phyloP scores from a whole-genome alignment of 2,888 invertebrate genomes.

The Dasysyrphus tricinctus region DNA sequence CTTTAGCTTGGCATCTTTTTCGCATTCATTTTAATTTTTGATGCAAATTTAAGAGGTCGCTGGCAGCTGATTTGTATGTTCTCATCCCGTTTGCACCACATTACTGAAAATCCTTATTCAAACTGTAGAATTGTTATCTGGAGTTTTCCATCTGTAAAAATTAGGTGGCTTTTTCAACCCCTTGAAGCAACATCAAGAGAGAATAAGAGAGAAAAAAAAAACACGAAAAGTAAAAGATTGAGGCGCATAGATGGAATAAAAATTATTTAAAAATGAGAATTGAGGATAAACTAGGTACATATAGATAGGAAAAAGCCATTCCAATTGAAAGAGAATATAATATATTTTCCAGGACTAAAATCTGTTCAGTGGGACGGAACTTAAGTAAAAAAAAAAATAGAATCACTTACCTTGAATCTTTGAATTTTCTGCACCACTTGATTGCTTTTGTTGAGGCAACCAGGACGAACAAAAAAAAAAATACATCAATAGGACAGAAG shows the following conservation, averaged over 20 bases:
- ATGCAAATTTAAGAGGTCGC: conserved; percentile 55
- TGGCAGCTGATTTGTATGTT: not conserved
- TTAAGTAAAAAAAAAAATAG: conserved; percentile 3
- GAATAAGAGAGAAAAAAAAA: not conserved
- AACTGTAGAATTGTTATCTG: conserved; percentile 40
- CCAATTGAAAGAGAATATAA: conserved; percentile 13
- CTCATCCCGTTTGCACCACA: not conserved
- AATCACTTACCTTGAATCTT: conserved; percentile 59
- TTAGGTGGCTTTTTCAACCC: conserved; percentile 9
- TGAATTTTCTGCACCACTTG: conserved; percentile 72
- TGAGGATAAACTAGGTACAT: conserved; percentile 22
- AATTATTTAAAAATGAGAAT: conserved; percentile 59
- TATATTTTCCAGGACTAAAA: conserved; percentile 26
- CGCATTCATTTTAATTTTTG: conserved; percentile 57
- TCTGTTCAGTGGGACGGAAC: conserved; percentile 38
- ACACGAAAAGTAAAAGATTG: conserved; percentile 27
- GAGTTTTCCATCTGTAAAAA: conserved; percentile 46
- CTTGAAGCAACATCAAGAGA: conserved; percentile 6
- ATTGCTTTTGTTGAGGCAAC: conserved; percentile 66
- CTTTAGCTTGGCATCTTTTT: conserved; percentile 1
- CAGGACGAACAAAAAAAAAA: conserved; percentile 21
- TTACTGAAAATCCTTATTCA: conserved; percentile 42
- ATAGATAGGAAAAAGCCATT: conserved; percentile 24
- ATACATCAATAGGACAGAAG: not conserved
- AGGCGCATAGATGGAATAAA: conserved; percentile 55